phyloP scores from a whole-genome alignment of 2,888 invertebrate genomes.

The Drosophila cognata region DNA sequence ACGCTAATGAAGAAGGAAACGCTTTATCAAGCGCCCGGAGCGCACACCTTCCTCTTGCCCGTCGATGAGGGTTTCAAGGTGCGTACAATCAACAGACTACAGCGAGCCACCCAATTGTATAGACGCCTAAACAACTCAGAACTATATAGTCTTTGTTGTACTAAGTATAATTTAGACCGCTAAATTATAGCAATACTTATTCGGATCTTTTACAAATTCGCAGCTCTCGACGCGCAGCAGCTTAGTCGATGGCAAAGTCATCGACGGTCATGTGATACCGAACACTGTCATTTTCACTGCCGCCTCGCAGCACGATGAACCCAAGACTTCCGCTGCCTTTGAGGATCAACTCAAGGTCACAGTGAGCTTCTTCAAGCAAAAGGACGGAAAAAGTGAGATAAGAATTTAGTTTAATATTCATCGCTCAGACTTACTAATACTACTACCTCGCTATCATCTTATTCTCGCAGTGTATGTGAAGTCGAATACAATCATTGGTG shows the following conservation, averaged over 20 bases:
- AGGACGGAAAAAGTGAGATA: constrained; percentile 89
- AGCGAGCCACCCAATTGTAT: neutral
- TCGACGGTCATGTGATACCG: constrained; percentile 96
- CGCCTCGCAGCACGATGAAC: constrained; percentile 90
- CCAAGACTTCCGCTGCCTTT: constrained; percentile 92
- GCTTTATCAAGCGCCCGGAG: constrained; percentile 91
- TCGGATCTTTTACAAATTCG: neutral
- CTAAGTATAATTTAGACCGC: neutral
- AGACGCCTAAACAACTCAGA: neutral
- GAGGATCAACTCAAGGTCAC: constrained; percentile 94
- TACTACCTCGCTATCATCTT: neutral
- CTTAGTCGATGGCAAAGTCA: constrained; percentile 92
- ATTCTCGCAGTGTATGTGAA: constrained; percentile 89
- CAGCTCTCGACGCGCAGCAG: constrained; percentile 90
- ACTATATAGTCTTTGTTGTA: neutral
- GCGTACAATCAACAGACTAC: constrained; percentile 62
- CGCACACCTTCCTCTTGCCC: constrained; percentile 95
- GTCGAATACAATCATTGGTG: constrained; percentile 92
- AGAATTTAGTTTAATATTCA: too few species aligned
- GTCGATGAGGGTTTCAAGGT: constrained; percentile 96
- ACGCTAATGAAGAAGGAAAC: constrained; percentile 90
- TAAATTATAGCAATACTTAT: neutral
- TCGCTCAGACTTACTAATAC: neutral
- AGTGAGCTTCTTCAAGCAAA: constrained; percentile 90
- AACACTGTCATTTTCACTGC: constrained; percentile 94